A percentile compares a stretch with the other conserved stretches of the same genome.
Conservation (phyloP, 2,888 invertebrate genomes). For the Volucella inanis region DNA sequence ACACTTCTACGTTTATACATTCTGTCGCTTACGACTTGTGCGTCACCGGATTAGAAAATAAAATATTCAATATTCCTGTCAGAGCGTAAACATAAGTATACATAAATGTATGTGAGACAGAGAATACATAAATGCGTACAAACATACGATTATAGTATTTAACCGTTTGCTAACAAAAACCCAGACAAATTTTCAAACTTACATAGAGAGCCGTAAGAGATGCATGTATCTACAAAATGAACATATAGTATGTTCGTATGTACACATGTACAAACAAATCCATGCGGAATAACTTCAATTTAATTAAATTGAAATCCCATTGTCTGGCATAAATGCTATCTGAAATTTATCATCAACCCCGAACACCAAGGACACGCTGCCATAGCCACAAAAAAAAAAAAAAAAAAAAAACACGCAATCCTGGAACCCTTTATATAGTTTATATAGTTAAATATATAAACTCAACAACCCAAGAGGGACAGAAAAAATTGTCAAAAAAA, state of each 20-base stretch:
- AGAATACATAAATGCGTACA: too few species aligned
- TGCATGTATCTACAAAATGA: too few species aligned
- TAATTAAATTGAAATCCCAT: conserved; percentile 70
- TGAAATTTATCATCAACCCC: conserved; percentile 56
- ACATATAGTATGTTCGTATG: background rate
- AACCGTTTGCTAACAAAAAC: too few species aligned
- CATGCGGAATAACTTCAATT: conserved; percentile 62
- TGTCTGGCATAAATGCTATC: conserved; percentile 69
- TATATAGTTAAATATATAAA: conserved; percentile 47
- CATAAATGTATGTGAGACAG: too few species aligned
- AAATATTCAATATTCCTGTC: too few species aligned
- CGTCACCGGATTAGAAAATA: too few species aligned
- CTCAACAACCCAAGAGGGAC: conserved; percentile 4
- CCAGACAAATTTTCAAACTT: too few species aligned
- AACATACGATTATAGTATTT: too few species aligned
- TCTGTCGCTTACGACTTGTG: too few species aligned
- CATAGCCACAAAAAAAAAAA: conserved; percentile 8
- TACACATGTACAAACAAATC: conserved; percentile 27
- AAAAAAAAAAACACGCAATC: background rate
- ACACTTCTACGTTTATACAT: too few species aligned
- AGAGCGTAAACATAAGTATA: too few species aligned
- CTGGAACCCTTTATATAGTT: conserved; percentile 20
- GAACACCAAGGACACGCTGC: conserved; percentile 42
- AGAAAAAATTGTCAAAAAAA: background rate
- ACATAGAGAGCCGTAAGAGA: too few species aligned